Conservation (phyloP, 2,888 invertebrate genomes). For the Lycia hirtaria region DNA sequence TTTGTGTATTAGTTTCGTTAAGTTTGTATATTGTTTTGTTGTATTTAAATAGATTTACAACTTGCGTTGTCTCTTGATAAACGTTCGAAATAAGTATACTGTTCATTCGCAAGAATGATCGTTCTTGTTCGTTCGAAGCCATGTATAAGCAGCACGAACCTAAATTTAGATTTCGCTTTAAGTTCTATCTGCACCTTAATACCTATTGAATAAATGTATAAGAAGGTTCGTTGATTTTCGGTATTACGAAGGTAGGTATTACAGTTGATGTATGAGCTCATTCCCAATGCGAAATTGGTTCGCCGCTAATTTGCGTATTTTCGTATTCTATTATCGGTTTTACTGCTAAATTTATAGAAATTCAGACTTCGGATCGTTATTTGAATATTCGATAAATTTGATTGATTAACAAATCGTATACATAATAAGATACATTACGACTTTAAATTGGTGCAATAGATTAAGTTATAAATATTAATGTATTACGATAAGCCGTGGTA, state of each 20-base stretch:
- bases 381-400: constrained; percentile 1
- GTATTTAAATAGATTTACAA: too few relatives aligned
- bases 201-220: constrained; percentile 29
- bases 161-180: not conserved
- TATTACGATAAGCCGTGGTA: not conserved
- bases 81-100: too few relatives aligned
- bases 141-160: too few relatives aligned
- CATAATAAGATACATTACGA: not conserved
- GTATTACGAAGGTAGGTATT: constrained; percentile 6
- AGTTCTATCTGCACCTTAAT: not conserved
- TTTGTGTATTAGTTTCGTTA: too few relatives aligned
- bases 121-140: too few relatives aligned
- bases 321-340: constrained; percentile 20
- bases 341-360: constrained; percentile 1
- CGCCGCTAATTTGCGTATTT: constrained; percentile 22
- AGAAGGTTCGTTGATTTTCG: constrained; percentile 14
- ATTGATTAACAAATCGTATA: not conserved
- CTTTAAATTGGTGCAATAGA: not conserved
- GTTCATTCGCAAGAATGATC: too few relatives aligned
- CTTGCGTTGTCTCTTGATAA: too few relatives aligned
- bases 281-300: constrained; percentile 23
- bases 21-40: too few relatives aligned
- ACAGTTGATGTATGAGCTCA: constrained; percentile 20
- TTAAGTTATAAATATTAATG: not conserved
- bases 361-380: not conserved